Evolutionary conservation across 2,888 invertebrate species (phyloP), one percentile per base, ranked within the genome.

Genomic region (Acleris emargana): DNA sequence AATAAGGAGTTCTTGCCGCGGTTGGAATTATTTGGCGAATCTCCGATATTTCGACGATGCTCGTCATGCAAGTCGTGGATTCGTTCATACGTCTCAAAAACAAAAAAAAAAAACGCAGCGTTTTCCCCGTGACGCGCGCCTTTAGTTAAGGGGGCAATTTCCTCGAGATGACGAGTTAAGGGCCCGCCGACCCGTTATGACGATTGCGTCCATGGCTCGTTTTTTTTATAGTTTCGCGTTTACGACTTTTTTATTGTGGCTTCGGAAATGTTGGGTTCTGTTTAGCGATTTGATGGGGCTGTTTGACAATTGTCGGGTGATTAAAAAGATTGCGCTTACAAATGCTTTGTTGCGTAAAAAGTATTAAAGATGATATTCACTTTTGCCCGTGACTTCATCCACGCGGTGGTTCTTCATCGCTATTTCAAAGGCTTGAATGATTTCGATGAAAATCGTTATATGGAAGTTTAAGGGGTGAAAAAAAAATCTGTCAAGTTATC

Each of bases 211-310:
- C 38, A 53, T 53, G 18, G 20, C 6, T 17, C 58, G 58, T 59
- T 50, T 59, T 59, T 59, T 59, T 59, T 59, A 59, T 59, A 59
- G 58, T 59, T 59, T 13, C 42, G 58, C 50, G 50, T 51, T 59
- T 59, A 59, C 50, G 20, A 6, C 50, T 20, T 11, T 42, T 59
- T 59, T 59, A 59, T 42, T 59, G 58, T 13, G 22, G 49, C 6
- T 49, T 58, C 57, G 57, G 45, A 25, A 55, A 25, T 45, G 57
- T 45, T 25, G 1, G 45, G 25, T 9, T 49, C 42, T 54, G 54
- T 42, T 54, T 54, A 42, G 9, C 22, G n/a, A 16, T 18, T 20
- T 54, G 45, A 20, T 11, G 3, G 11, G 49, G 18, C 17, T 20
- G 49, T 18, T 18, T 11, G 11, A 49, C 49, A 49, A 49, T 49